A percentile compares a stretch with the other conserved stretches of the same genome.
phyloP scores from a whole-genome alignment of 2,113 vertebrate genomes.

The Corythaeola cristata region DNA sequence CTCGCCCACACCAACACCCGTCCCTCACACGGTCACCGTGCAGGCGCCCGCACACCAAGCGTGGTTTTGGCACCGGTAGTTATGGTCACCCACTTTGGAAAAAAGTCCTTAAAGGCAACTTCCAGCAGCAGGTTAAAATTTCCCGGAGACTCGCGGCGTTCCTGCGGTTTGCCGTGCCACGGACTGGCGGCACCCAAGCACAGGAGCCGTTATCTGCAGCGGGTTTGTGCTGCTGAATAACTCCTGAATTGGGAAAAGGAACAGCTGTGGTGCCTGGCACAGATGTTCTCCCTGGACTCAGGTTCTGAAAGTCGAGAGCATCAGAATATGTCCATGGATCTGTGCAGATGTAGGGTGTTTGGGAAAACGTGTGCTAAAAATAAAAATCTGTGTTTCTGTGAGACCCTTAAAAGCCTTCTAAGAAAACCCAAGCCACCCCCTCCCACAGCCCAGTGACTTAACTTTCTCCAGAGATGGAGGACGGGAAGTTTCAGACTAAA shows the following conservation, averaged over 20 bases:
- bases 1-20: too few relatives aligned
- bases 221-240: neutral
- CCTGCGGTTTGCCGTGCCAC: neutral
- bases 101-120: neutral
- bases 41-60: too few relatives aligned
- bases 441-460: too few relatives aligned
- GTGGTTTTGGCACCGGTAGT: too few relatives aligned
- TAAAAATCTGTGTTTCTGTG: too few relatives aligned
- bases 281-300: neutral
- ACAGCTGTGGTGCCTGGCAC: neutral
- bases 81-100: neutral
- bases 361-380: too few relatives aligned
- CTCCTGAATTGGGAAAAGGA: neutral
- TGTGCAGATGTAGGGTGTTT: too few relatives aligned
- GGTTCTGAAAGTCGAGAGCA: neutral
- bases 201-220: neutral
- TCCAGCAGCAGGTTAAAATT: neutral
- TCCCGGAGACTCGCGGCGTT: neutral
- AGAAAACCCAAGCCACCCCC: too few relatives aligned
- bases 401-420: too few relatives aligned
- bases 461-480: too few relatives aligned
- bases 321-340: neutral
- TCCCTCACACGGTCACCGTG: too few relatives aligned
- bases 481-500: too few relatives aligned
- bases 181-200: fast-evolving